Evolutionary conservation across 2,797 vertebrate species (phyloP).

Genomic region (Sebastiscus albofasciatus): DNA sequence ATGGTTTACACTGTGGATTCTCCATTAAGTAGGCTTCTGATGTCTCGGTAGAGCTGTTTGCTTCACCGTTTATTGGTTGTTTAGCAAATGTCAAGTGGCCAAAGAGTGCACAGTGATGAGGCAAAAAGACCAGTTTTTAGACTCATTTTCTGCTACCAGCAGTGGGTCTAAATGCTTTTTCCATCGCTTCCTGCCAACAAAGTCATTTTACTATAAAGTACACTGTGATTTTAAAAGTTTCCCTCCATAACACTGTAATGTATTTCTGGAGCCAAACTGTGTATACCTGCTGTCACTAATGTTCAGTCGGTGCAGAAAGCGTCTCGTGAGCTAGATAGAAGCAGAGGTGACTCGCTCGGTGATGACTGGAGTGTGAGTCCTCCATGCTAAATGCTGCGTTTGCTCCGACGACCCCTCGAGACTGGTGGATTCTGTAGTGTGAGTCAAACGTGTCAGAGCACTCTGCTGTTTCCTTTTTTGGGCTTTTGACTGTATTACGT

Average conservation of each 20-base stretch:
- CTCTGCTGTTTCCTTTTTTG: slow-evolving; percentile 77
- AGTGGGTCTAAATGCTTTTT: slow-evolving; percentile 63
- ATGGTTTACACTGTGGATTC: not conserved
- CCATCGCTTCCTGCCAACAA: slow-evolving; percentile 69
- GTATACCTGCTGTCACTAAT: slow-evolving; percentile 24
- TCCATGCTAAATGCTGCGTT: slow-evolving; percentile 39
- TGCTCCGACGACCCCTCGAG: slow-evolving; percentile 33
- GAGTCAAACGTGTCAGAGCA: slow-evolving; percentile 68
- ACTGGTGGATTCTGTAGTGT: slow-evolving; percentile 39
- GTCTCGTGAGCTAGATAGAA: slow-evolving; percentile 4
- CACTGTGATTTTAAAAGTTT: slow-evolving; percentile 37
- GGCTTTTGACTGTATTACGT: slow-evolving; percentile 71
- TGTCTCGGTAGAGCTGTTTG: not conserved
- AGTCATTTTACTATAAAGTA: slow-evolving; percentile 54
- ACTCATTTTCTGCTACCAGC: slow-evolving; percentile 21
- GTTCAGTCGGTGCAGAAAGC: slow-evolving; percentile 3
- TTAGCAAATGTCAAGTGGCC: slow-evolving; percentile 26
- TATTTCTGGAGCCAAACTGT: slow-evolving; percentile 40
- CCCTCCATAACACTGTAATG: slow-evolving; percentile 45
- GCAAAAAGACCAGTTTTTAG: slow-evolving; percentile 7
- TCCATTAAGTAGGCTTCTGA: not conserved
- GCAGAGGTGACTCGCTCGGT: slow-evolving; percentile 35
- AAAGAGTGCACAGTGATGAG: slow-evolving; percentile 5
- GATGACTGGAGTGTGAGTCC: slow-evolving; percentile 38
- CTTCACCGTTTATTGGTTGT: slow-evolving; percentile 19